Conservation (phyloP, 2,797 vertebrate species). For the Mallotus villosus region DNA sequence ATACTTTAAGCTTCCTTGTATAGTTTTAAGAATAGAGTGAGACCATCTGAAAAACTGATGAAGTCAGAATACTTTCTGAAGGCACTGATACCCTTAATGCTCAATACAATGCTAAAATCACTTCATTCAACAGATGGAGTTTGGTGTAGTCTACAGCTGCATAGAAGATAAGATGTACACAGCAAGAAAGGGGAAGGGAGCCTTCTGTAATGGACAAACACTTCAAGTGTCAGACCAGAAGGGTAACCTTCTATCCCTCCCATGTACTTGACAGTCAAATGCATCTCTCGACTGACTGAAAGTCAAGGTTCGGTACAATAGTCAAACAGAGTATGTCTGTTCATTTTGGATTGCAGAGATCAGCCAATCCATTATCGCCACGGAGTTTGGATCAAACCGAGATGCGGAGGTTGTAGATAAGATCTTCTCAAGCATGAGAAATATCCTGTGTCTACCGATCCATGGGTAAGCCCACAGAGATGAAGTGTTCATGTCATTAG, state of each 20-base stretch:
- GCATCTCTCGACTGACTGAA: neutral
- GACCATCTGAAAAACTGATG: neutral
- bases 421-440: slow-evolving; percentile 91
- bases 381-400: slow-evolving; percentile 88
- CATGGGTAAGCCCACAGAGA: slow-evolving; percentile 4
- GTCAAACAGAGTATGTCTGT: neutral
- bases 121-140: slow-evolving; percentile 79
- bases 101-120: neutral
- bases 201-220: slow-evolving; percentile 86
- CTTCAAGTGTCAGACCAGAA: slow-evolving; percentile 85
- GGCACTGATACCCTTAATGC: neutral
- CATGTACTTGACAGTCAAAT: neutral
- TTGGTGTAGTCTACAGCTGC: slow-evolving; percentile 95
- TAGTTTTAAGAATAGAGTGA: neutral
- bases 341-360: slow-evolving; percentile 77
- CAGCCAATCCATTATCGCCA: slow-evolving; percentile 88
- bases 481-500: neutral
- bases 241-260: slow-evolving; percentile 66
- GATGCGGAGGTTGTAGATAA: slow-evolving; percentile 79
- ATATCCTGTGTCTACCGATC: slow-evolving; percentile 87
- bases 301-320: neutral
- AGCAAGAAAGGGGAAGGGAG: slow-evolving; percentile 86
- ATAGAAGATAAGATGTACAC: slow-evolving; percentile 96
- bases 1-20: neutral
- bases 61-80: neutral